Evolutionary conservation across 2,888 invertebrate species (phyloP), one percentile per base, ranked within the genome.

Genomic region (Eupithecia pulchellata): DNA sequence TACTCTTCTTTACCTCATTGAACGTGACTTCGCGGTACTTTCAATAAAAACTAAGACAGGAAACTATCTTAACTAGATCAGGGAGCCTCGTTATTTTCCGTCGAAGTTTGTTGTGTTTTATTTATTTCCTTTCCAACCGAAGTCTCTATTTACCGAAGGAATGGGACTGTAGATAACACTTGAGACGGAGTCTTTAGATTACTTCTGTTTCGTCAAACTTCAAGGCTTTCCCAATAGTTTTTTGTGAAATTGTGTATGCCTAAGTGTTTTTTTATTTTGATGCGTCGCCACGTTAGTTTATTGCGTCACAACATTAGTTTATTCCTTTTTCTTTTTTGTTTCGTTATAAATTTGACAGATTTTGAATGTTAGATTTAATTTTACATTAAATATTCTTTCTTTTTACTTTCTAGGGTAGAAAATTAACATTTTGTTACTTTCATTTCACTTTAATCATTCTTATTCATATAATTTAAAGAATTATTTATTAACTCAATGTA

Each of bases 61-160:
- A 69, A 69, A 69, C 65, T 65, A 61, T 66, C 57, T 57, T 57
- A 63, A 57, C 66, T 47, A 29, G 52, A 69, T 25, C 64, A 20
- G n/a, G 9, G 36, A 29, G 27, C 32, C 60, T 69, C 69, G 64
- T 69, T 65, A 69, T 52, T 69, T 69, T 52, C 68, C 36, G 11
- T n/a, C 17, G n/a, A 25, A 58, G 57, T 57, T 57, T 57, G 8
- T 29, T 29, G 29, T 57, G 57, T 57, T 60, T 34, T 60, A 60
- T 64, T 64, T 57, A 64, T 64, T 58, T 69, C 58, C 58, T 20
- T 64, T 29, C 29, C 14, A 57, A 17, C 29, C 29, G 47, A 29
- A 29, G 17, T 27, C 27, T 57, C 14, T 17, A 29, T 29, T 57
- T 57, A 57, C 29, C 29, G 6, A 57, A 57, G 27, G 29, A 29